Base-by-base conservation (phyloP, 2,113 vertebrate species). In the Semicossyphus pulcher region DNA sequence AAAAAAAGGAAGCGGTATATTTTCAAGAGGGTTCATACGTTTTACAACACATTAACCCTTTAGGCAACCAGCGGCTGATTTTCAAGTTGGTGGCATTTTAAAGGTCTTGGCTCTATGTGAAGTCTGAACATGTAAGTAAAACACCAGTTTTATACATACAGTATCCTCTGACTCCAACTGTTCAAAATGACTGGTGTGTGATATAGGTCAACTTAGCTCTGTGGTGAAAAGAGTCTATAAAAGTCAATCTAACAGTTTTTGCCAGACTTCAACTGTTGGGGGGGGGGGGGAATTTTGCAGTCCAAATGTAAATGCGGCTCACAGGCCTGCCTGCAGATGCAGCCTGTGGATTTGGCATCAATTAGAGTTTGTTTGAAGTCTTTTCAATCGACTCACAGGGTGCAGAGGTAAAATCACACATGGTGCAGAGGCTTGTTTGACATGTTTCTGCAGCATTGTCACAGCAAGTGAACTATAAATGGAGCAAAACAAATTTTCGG, bases 201-300 rank as follows among this genome's bases (percentile, higher is more conserved):
- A 83, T 79, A 67, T 62, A 78, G 68, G 83, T 70, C 66, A 84
- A 82, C 54, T 57, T 69, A 56, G 73, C 70, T 78, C 59, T 34
- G 73, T 73, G 52, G 70, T 72, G 39, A 60, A 61, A 78, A 83
- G 44, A 61, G 67, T 34, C 68, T 71, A 56, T n/a, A 83, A 86
- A 90, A 81, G 81, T 84, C 86, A 83, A 34, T 78, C 72, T 80
- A 44, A 83, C 81, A 69, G 84, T 80, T 80, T 51, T 76, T 78
- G 37, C 53, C 58, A 66, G 76, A 73, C 42, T 65, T 37, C 18
- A 28, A 68, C 81, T 65, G 73, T 66, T 51, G 86, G 78, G 65
- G 73, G 76, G 45, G 20, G 86, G 78, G 65, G 73, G 76, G 45
- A 20, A 52, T 68, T 62, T 81, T 78, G n/a, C 76, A 39, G 51